These are phyloP conservation scores for Plumapathes pennacea DNA, from an alignment of 92 coral and sea anemone genomes.

Conservation along the genomic window DNA sequence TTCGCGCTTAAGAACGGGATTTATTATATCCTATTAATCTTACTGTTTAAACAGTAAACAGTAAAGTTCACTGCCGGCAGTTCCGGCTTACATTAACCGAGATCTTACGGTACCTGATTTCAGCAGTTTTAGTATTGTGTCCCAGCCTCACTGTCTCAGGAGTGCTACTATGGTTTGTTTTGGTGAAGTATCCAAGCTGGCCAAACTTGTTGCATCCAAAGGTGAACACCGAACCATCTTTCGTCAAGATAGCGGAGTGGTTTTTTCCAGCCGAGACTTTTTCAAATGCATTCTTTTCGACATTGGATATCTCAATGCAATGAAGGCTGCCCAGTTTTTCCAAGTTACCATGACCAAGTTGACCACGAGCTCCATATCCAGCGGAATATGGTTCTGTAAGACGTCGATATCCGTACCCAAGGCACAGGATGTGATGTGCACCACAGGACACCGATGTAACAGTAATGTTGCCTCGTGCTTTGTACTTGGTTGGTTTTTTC, in stretches of 20 bases:
- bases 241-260: slow-evolving; percentile 59
- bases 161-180: not conserved
- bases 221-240: slow-evolving; percentile 62
- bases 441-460: slow-evolving; percentile 59
- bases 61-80: too few species aligned
- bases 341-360: slow-evolving; percentile 49
- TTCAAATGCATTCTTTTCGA: slow-evolving; percentile 2
- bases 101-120: slow-evolving; percentile 66
- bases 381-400: slow-evolving; percentile 43
- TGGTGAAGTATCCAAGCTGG: slow-evolving; percentile 67
- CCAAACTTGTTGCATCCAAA: slow-evolving; percentile 62
- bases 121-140: slow-evolving; percentile 31
- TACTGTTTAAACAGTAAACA: too few species aligned
- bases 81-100: too few species aligned
- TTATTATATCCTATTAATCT: too few species aligned
- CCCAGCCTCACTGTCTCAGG: slow-evolving; percentile 57
- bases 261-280: slow-evolving; percentile 58
- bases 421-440: slow-evolving; percentile 44
- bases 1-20: too few species aligned
- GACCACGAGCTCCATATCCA: slow-evolving; percentile 62
- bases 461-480: slow-evolving; percentile 10
- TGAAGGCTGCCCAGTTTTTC: slow-evolving; percentile 7
- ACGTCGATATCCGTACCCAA: slow-evolving; percentile 23
- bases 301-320: slow-evolving; percentile 11
- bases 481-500: slow-evolving; percentile 29